phyloP scores from a whole-genome alignment of 2,888 invertebrate species.

The Scaptomyza flava region DNA sequence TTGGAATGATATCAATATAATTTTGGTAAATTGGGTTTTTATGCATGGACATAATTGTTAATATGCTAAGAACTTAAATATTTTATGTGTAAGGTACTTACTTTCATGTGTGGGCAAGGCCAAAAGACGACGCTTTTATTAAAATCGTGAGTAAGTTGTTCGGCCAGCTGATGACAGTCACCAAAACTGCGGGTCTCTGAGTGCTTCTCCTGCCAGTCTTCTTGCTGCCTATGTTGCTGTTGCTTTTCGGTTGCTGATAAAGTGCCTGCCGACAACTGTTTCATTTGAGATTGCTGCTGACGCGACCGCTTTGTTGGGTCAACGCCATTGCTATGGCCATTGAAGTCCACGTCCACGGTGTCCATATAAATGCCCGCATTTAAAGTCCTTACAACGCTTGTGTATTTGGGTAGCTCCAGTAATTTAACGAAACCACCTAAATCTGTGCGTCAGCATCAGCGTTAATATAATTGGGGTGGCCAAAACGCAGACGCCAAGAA shows the following conservation, averaged over 20 bases:
- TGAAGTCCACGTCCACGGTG: conserved; percentile 51
- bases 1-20: too few relatives aligned
- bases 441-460: conserved; percentile 74
- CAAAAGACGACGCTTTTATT: conserved; percentile 83
- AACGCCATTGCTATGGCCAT: conserved; percentile 42
- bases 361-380: conserved; percentile 81
- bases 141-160: conserved; percentile 82
- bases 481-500: conserved; percentile 22
- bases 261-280: conserved; percentile 55
- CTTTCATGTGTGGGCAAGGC: conserved; percentile 84
- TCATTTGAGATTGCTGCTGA: conserved; percentile 62
- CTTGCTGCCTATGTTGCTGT: conserved; percentile 11
- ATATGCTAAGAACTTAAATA: background rate
- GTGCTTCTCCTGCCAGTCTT: conserved; percentile 8
- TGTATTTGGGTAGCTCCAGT: conserved; percentile 83
- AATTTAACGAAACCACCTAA: conserved; percentile 84
- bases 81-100: conserved; percentile 66
- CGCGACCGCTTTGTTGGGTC: conserved; percentile 71
- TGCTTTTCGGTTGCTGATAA: conserved; percentile 47
- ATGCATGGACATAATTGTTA: too few relatives aligned
- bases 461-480: conserved; percentile 19
- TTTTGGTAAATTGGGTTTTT: background rate
- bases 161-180: conserved; percentile 83
- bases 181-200: conserved; percentile 60
- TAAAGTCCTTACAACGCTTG: conserved; percentile 83